Percentiles rank a stretch among this genome's conserved stretches.
These are phyloP conservation scores for Myocastor coypus DNA, from an alignment of 2,113 vertebrate genomes.

Conservation along the genomic window DNA sequence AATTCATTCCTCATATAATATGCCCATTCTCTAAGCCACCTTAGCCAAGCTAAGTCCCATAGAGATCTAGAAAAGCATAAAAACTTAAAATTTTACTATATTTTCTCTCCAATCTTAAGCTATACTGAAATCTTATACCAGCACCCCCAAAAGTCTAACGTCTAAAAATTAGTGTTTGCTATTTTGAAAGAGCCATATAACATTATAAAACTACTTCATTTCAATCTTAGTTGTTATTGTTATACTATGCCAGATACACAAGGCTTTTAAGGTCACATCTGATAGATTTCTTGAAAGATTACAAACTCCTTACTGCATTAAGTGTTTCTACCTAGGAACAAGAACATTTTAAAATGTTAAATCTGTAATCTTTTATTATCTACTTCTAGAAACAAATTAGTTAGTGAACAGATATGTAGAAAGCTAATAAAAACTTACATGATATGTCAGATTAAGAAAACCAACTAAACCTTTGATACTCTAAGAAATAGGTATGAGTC, in stretches of 20 bases:
- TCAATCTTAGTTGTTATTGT: neutral
- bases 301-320: neutral
- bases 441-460: neutral
- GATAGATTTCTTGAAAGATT: neutral
- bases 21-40: neutral
- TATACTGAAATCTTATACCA: neutral
- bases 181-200: neutral
- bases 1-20: neutral
- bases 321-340: neutral
- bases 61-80: neutral
- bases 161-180: neutral
- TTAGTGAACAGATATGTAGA: neutral
- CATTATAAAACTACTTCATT: neutral
- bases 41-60: neutral
- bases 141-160: neutral
- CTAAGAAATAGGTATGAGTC: too few relatives aligned
- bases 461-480: neutral
- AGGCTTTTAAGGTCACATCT: neutral
- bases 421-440: neutral
- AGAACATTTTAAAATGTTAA: neutral
- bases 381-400: constrained; percentile 7
- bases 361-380: neutral
- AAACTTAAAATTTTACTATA: neutral
- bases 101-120: neutral
- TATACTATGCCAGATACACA: neutral